phyloP scores from a whole-genome alignment of 2,888 invertebrate genomes.

The Orchesellides sinensis region DNA sequence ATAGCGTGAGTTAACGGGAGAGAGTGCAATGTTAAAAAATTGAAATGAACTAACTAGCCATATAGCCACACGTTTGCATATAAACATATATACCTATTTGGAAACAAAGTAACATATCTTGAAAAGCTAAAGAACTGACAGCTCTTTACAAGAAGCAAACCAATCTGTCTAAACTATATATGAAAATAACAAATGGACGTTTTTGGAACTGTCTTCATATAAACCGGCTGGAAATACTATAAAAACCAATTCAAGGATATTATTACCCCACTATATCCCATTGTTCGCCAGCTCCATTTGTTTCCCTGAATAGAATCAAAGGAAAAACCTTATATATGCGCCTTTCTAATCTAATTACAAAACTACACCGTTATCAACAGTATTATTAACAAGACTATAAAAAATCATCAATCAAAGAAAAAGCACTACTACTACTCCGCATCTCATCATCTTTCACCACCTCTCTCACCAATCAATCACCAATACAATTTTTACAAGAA shows the following conservation, averaged over 20 bases:
- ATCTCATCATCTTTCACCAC: slow-evolving; percentile 15
- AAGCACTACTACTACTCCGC: too few relatives aligned
- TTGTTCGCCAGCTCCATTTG: neutral
- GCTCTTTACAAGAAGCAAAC: neutral
- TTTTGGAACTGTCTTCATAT: neutral
- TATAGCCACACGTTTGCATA: neutral
- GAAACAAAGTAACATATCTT: neutral
- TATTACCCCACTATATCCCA: too few relatives aligned
- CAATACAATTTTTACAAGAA: too few relatives aligned
- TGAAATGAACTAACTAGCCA: neutral
- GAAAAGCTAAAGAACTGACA: neutral
- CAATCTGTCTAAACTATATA: too few relatives aligned
- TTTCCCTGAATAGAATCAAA: neutral
- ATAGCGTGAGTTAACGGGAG: neutral
- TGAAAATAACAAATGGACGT: neutral
- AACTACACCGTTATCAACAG: too few relatives aligned
- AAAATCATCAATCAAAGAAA: slow-evolving; percentile 39
- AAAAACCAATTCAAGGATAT: too few relatives aligned
- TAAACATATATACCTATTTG: neutral
- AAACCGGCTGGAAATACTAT: neutral
- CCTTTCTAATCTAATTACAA: too few relatives aligned
- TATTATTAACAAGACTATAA: slow-evolving; percentile 54
- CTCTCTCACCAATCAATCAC: slow-evolving; percentile 9
- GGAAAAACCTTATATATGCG: too few relatives aligned
- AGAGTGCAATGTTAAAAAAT: slow-evolving; percentile 31